Evolutionary conservation across 2,113 vertebrate species (phyloP).

Genomic region (Pavo muticus): DNA sequence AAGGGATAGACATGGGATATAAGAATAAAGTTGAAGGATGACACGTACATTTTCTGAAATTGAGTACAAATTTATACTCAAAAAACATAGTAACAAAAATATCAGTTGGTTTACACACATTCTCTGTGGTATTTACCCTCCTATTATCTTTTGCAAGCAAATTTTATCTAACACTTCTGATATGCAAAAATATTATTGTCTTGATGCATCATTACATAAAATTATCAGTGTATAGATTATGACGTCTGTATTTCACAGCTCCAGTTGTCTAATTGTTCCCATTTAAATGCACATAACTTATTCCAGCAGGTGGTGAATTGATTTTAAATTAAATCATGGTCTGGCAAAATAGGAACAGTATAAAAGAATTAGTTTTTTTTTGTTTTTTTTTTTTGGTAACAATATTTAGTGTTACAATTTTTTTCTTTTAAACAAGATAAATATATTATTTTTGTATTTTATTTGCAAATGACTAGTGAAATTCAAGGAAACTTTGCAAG

Average conservation of each 20-base stretch:
- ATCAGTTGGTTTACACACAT: not conserved
- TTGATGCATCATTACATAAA: not conserved
- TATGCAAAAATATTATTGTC: not conserved
- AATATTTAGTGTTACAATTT: not conserved
- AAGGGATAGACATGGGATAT: not conserved
- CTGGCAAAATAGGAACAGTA: not conserved
- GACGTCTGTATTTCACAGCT: conserved; percentile 6
- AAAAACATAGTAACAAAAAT: not conserved
- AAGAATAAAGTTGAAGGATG: not conserved
- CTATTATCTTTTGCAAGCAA: not conserved
- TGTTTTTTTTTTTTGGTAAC: not conserved
- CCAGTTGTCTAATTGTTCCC: not conserved
- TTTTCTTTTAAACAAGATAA: not conserved
- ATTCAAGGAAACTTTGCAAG: conserved; percentile 11
- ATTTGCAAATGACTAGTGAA: not conserved
- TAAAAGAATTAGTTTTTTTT: not conserved
- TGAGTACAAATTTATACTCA: not conserved
- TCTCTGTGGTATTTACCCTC: not conserved
- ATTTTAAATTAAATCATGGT: conserved; percentile 30
- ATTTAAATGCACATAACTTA: conserved; percentile 15
- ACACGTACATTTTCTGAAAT: not conserved
- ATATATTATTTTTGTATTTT: not conserved
- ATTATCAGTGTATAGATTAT: not conserved
- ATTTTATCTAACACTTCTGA: not conserved
- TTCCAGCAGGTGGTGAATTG: conserved; percentile 2